Evolutionary conservation across 2,888 invertebrate species (phyloP).

Genomic region (Nephrotoma flavescens): DNA sequence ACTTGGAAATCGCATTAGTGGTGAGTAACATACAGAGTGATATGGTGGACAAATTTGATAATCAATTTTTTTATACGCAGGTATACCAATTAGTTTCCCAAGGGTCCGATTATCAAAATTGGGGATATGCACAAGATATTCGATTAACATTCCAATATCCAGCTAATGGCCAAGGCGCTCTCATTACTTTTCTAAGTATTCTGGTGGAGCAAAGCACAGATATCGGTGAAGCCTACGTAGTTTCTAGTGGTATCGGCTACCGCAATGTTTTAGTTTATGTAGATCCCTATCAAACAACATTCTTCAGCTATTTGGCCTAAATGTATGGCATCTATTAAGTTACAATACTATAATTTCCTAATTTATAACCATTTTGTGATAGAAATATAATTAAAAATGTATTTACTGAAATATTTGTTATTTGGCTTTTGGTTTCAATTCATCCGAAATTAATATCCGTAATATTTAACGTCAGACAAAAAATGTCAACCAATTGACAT

Average conservation of each 20-base stretch:
- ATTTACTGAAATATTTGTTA: no score
- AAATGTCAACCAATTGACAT: no score
- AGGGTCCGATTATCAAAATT: slow-evolving; percentile 19
- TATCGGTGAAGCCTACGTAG: slow-evolving; percentile 19
- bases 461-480: no score
- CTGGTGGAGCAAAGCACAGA: slow-evolving; percentile 21
- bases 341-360: no score
- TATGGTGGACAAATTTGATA: neutral
- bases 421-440: no score
- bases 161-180: slow-evolving; percentile 17
- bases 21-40: neutral
- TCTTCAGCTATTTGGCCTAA: neutral
- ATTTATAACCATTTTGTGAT: no score
- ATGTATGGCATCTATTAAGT: neutral
- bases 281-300: slow-evolving; percentile 17
- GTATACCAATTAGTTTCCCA: slow-evolving; percentile 24
- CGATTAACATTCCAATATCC: slow-evolving; percentile 25
- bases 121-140: slow-evolving; percentile 21
- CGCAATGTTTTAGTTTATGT: slow-evolving; percentile 19
- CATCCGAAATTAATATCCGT: no score
- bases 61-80: slow-evolving; percentile 14
- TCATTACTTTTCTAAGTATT: slow-evolving; percentile 22
- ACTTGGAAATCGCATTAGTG: neutral
- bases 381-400: no score
- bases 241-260: slow-evolving; percentile 20